Percentiles rank a stretch among this genome's conserved stretches.
Evolutionary conservation across 1,140 invertebrate genomes (phyloP).

Genomic region (Eumeta japonica): DNA sequence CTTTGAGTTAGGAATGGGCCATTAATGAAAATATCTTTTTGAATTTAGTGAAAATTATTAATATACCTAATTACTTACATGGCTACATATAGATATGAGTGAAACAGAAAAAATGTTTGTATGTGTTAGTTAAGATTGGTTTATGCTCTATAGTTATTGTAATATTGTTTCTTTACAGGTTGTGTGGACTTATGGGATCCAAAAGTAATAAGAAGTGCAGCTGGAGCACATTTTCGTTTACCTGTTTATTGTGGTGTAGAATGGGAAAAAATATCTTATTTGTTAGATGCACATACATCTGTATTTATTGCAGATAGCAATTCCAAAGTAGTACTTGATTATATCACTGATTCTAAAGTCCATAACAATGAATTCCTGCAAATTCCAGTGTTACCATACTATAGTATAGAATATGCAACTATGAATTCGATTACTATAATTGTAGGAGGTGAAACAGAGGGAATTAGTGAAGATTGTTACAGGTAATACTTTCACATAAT

Average conservation of each 20-base stretch:
- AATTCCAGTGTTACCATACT: conserved; percentile 66
- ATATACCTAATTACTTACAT: no score
- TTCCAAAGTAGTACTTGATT: conserved; percentile 13
- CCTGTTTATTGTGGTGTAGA: conserved; percentile 63
- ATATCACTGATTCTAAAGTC: conserved; percentile 13
- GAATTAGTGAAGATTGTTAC: conserved; percentile 68
- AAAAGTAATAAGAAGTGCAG: conserved; percentile 80
- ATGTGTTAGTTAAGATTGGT: no score
- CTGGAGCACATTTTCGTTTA: conserved; percentile 81
- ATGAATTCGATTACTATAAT: conserved; percentile 64
- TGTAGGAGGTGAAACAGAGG: conserved; percentile 86
- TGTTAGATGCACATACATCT: conserved; percentile 54
- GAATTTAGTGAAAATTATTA: no score
- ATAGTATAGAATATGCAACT: conserved; percentile 59
- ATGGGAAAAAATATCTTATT: conserved; percentile 65
- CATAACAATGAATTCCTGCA: conserved; percentile 16
- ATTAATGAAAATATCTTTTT: no score
- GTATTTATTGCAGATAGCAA: conserved; percentile 76
- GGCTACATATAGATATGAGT: no score
- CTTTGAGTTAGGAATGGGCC: no score
- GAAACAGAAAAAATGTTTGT: no score
- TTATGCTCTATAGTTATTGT: no score
- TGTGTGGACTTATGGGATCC: conserved; percentile 86
- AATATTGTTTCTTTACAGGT: no score
- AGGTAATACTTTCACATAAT: conserved; percentile 18